A percentile compares a stretch with the other conserved stretches of the same genome.
Conservation (phyloP, 2,113 vertebrate species). For the Nyctibius bracteatus region DNA sequence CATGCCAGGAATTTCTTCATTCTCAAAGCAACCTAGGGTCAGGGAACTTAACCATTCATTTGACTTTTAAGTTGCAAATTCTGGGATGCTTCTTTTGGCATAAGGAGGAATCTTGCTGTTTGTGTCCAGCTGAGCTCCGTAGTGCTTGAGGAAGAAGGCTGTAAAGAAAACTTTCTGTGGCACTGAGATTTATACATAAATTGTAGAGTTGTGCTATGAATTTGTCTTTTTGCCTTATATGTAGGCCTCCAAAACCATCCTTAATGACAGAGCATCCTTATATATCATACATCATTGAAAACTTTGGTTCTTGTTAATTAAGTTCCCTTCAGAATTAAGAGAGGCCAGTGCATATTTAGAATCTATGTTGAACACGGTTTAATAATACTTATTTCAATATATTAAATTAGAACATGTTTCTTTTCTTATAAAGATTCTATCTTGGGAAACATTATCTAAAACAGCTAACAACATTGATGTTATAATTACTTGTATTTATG, state of each 20-base stretch:
- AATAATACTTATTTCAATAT: neutral
- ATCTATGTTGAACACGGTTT: neutral
- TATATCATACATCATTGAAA: neutral
- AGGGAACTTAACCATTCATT: neutral
- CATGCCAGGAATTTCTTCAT: neutral
- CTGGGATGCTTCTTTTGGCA: neutral
- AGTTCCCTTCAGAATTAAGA: neutral
- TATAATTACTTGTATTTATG: conserved; percentile 25
- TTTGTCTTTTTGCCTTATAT: neutral
- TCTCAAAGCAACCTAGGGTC: neutral
- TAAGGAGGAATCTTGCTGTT: neutral
- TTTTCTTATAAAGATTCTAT: conserved; percentile 14
- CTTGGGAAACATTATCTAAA: conserved; percentile 36
- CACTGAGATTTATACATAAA: neutral
- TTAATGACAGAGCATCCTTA: neutral
- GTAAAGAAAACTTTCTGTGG: neutral
- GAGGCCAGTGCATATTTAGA: neutral
- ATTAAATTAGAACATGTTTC: conserved; percentile 30
- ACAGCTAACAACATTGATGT: neutral
- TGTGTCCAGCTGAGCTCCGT: neutral
- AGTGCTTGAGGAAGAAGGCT: neutral
- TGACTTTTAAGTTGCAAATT: neutral
- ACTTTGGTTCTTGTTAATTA: neutral
- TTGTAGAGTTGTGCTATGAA: neutral
- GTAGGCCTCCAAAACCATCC: neutral